phyloP scores from a whole-genome alignment of 2,113 vertebrate species.

The Martes martes region DNA sequence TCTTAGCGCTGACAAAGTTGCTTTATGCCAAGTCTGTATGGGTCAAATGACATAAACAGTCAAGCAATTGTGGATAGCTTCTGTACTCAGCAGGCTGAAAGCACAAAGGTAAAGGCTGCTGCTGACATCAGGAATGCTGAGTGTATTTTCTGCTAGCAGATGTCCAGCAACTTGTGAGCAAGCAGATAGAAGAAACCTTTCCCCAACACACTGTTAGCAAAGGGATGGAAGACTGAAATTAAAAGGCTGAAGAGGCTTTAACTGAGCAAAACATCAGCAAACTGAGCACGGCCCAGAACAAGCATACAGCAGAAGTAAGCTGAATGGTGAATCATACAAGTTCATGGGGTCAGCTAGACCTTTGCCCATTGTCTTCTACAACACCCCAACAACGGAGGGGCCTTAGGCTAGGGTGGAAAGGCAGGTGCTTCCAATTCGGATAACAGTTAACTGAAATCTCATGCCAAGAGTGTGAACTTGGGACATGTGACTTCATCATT shows the following conservation, averaged over 20 bases:
- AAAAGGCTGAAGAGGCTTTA: background rate
- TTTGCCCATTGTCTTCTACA: background rate
- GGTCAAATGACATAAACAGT: background rate
- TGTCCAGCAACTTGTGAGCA: background rate
- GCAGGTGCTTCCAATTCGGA: background rate
- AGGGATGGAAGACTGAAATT: background rate
- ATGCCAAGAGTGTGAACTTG: fast-evolving
- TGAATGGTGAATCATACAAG: background rate
- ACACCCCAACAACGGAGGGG: background rate
- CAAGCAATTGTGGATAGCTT: background rate
- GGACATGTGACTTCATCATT: background rate
- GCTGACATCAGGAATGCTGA: background rate
- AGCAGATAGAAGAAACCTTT: background rate
- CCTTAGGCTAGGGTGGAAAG: background rate
- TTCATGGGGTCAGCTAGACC: background rate
- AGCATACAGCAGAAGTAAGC: background rate
- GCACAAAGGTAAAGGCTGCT: background rate
- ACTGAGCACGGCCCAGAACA: background rate
- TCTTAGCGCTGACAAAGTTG: background rate
- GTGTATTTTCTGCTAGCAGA: background rate
- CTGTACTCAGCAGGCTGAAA: background rate
- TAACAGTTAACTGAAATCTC: background rate
- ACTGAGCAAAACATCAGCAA: background rate
- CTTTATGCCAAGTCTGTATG: background rate
- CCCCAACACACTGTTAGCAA: background rate